phyloP scores from a whole-genome alignment of 1,140 invertebrate species.

The Proctacanthus coquilletti region DNA sequence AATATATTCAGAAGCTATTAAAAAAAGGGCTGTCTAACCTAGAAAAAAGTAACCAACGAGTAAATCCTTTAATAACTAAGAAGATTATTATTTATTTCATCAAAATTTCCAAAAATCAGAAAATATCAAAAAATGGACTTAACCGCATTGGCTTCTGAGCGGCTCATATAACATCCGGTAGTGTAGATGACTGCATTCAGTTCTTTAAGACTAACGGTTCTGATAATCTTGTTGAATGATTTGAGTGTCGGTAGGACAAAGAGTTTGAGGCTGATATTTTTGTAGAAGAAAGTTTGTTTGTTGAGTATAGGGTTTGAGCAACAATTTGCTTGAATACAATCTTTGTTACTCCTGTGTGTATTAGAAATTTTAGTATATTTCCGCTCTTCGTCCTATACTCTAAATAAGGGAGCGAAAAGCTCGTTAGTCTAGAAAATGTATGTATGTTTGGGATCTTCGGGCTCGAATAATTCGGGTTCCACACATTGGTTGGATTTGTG shows the following conservation, averaged over 20 bases:
- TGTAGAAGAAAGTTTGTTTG: constrained; percentile 3
- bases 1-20: constrained; percentile 11
- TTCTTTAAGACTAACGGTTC: too few relatives aligned
- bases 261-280: constrained; percentile 5
- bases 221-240: too few relatives aligned
- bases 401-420: constrained; percentile 4
- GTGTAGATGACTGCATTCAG: too few relatives aligned
- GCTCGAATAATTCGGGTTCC: too few relatives aligned
- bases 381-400: constrained; percentile 4
- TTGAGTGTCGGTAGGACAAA: too few relatives aligned
- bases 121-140: constrained; percentile 3
- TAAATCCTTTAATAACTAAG: background rate
- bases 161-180: too few relatives aligned
- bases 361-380: constrained; percentile 6
- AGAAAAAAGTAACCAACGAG: constrained; percentile 6
- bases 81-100: too few relatives aligned
- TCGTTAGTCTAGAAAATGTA: constrained; percentile 7
- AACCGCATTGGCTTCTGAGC: too few relatives aligned
- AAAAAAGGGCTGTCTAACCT: constrained; percentile 11
- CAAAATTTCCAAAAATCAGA: background rate
- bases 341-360: constrained; percentile 7
- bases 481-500: too few relatives aligned
- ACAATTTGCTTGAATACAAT: constrained; percentile 5
- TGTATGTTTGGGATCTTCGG: too few relatives aligned
- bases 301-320: constrained; percentile 4